Conservation (phyloP, 2,113 vertebrate species). For the Hydrochoerus hydrochaeris region DNA sequence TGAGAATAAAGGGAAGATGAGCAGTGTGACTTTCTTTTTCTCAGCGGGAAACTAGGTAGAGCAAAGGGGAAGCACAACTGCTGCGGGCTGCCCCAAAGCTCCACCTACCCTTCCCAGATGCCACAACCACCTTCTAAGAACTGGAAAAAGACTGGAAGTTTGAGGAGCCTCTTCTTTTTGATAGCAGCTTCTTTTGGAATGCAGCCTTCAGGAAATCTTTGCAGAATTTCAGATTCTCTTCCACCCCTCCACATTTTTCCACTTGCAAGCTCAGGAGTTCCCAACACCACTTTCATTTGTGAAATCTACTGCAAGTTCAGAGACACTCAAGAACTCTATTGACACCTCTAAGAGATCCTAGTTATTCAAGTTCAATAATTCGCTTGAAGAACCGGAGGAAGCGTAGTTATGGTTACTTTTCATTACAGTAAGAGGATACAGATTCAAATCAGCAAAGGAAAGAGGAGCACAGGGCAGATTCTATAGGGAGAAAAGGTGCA, state of each 20-base stretch:
- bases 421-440: not conserved
- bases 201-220: not conserved
- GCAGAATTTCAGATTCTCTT: not conserved
- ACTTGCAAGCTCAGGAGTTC: not conserved
- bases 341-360: not conserved
- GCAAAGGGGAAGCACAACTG: not conserved
- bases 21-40: not conserved
- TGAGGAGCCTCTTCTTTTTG: not conserved
- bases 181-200: not conserved
- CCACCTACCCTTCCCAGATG: not conserved
- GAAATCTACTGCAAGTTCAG: not conserved
- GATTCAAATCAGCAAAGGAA: not conserved
- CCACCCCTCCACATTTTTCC: rapidly evolving
- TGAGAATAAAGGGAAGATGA: slow-evolving; percentile 68
- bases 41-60: not conserved
- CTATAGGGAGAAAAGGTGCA: not conserved
- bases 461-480: not conserved
- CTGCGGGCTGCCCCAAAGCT: not conserved
- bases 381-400: not conserved
- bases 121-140: not conserved
- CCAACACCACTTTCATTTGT: not conserved
- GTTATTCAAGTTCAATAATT: not conserved
- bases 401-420: not conserved
- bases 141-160: not conserved
- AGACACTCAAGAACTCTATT: not conserved